phyloP scores from a whole-genome alignment of 2,888 invertebrate genomes.

The Cylindroiulus punctatus region DNA sequence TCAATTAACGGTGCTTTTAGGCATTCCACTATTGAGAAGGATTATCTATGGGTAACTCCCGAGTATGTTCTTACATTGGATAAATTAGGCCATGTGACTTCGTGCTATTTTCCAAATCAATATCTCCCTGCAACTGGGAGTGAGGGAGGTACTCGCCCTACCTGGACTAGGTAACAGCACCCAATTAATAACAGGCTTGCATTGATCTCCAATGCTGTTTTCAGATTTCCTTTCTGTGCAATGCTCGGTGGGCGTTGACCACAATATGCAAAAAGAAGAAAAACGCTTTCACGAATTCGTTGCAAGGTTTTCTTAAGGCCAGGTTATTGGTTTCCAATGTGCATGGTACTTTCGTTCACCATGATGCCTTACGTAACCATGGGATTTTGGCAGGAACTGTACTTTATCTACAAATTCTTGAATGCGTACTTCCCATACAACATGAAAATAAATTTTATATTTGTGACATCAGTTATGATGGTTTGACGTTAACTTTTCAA shows the following conservation, averaged over 20 bases:
- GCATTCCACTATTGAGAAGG: neutral
- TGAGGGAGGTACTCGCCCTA: neutral
- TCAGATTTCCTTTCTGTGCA: neutral
- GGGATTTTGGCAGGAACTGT: too few species aligned
- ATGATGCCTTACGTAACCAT: too few species aligned
- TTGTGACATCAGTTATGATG: too few species aligned
- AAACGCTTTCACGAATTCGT: neutral
- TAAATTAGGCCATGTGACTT: neutral
- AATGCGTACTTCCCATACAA: too few species aligned
- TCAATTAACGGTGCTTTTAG: neutral
- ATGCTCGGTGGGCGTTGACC: neutral
- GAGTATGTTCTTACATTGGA: neutral
- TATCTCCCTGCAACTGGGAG: neutral
- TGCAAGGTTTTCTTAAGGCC: neutral
- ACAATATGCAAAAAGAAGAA: neutral
- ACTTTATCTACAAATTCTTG: too few species aligned
- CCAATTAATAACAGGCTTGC: neutral
- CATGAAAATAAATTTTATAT: too few species aligned
- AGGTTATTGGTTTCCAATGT: neutral
- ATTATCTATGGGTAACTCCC: neutral
- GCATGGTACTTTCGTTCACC: neutral
- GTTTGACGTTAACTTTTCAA: too few species aligned
- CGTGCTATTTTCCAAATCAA: neutral
- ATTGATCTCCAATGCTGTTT: neutral
- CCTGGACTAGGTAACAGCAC: neutral